Conservation (phyloP, 1,140 invertebrate genomes). For the Telenomus remus region DNA sequence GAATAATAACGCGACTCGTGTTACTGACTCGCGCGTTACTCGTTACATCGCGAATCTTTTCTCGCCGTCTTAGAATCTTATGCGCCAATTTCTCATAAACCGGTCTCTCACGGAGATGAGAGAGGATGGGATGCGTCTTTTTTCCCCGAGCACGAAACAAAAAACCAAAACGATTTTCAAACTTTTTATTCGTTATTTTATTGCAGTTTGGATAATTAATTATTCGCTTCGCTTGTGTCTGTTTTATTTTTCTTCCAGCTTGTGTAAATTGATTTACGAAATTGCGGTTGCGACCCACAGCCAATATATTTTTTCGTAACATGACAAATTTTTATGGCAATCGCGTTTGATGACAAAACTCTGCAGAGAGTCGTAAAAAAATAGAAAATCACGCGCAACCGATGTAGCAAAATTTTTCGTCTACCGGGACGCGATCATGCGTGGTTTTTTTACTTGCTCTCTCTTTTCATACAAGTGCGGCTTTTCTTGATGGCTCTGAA, state of each 20-base stretch:
- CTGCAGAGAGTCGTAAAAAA: conserved; percentile 5
- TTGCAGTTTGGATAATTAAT: conserved; percentile 55
- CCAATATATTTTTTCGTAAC: conserved; percentile 37
- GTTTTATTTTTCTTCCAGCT: conserved; percentile 12
- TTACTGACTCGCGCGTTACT: conserved; percentile 54
- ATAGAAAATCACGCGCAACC: background rate
- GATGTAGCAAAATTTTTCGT: background rate
- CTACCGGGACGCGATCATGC: background rate
- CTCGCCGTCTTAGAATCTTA: conserved; percentile 57
- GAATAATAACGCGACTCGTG: conserved; percentile 55
- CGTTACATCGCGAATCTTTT: conserved; percentile 54
- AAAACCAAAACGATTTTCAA: conserved; percentile 8
- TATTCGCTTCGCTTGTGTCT: conserved; percentile 37
- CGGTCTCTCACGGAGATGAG: conserved; percentile 41
- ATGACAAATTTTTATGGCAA: conserved; percentile 53
- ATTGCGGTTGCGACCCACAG: conserved; percentile 50
- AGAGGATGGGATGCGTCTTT: conserved; percentile 46
- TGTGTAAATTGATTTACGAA: conserved; percentile 48
- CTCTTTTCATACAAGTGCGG: no score
- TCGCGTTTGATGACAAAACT: conserved; percentile 48
- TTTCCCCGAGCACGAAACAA: conserved; percentile 30
- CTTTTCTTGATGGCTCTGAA: conserved; percentile 46
- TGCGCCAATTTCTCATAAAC: conserved; percentile 60
- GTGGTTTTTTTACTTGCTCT: no score
- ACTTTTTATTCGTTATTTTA: conserved; percentile 53